A percentile compares a stretch with the other conserved stretches of the same genome.
phyloP scores from a whole-genome alignment of 2,888 invertebrate species.

The Camponotus fellah region DNA sequence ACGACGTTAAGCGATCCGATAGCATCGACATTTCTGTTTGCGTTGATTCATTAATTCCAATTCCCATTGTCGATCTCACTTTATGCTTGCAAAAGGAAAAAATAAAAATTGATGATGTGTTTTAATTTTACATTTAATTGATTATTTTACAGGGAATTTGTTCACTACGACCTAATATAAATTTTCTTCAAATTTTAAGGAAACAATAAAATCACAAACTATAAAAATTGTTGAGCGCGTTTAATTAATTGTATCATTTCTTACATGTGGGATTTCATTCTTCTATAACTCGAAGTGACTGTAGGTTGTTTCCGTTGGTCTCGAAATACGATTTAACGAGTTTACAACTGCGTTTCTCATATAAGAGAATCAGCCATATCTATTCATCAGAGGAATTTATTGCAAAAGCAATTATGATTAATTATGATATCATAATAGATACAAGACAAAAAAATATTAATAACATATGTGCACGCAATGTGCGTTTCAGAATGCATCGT shows the following conservation, averaged over 20 bases:
- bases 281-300: neutral
- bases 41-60: neutral
- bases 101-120: neutral
- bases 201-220: neutral
- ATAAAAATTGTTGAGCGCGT: neutral
- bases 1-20: neutral
- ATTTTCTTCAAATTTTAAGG: neutral
- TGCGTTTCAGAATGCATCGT: conserved; percentile 9
- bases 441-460: conserved; percentile 23
- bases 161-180: neutral
- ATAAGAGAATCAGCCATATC: neutral
- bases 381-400: neutral
- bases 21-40: conserved; percentile 6
- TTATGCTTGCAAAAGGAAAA: neutral
- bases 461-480: conserved; percentile 24
- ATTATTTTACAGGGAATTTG: neutral
- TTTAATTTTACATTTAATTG: neutral
- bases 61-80: neutral
- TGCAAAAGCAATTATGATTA: conserved; percentile 5
- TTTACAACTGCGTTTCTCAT: neutral
- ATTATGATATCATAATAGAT: neutral
- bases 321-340: neutral
- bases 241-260: neutral
- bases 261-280: neutral
- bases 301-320: neutral